Conservation (phyloP, 2,113 vertebrate species). For the Percina caprodes region DNA sequence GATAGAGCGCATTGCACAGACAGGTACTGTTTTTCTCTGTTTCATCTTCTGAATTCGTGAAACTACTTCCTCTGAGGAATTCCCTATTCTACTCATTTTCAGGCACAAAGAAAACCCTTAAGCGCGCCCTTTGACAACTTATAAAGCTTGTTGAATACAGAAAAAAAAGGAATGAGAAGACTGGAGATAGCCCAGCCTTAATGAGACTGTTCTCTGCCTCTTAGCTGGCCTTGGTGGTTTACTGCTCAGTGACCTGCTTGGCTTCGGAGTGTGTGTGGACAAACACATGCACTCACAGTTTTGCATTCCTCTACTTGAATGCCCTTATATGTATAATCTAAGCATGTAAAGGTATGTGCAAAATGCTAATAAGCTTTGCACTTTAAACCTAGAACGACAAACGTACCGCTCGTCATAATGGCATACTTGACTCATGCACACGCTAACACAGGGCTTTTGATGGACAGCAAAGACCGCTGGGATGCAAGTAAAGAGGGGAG, state of each 20-base stretch:
- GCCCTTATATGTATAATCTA: neutral
- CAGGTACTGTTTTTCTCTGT: constrained; percentile 69
- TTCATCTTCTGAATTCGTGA: no score
- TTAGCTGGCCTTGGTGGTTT: constrained; percentile 32
- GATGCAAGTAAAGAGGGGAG: constrained; percentile 9
- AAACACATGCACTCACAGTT: neutral
- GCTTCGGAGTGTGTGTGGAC: neutral
- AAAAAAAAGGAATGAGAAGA: constrained; percentile 24
- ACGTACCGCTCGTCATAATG: constrained; percentile 12
- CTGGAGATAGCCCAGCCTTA: constrained; percentile 54
- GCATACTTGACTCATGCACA: constrained; percentile 23
- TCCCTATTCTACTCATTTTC: constrained; percentile 48
- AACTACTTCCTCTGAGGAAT: constrained; percentile 61
- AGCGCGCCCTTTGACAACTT: constrained; percentile 54
- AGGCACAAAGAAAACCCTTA: constrained; percentile 31
- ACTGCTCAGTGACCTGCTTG: constrained; percentile 36
- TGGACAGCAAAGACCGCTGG: constrained; percentile 21
- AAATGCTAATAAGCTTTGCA: constrained; percentile 4
- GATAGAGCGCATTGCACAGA: constrained; percentile 67
- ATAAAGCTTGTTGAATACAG: constrained; percentile 40
- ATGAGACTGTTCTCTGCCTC: constrained; percentile 55
- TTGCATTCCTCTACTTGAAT: neutral
- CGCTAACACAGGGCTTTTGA: constrained; percentile 23
- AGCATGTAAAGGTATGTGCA: neutral
- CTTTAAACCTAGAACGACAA: constrained; percentile 11